A percentile compares a stretch with the other conserved stretches of the same genome.
These are phyloP conservation scores for Calosoma granatense DNA, from an alignment of 1,140 invertebrate species.

Conservation along the genomic window DNA sequence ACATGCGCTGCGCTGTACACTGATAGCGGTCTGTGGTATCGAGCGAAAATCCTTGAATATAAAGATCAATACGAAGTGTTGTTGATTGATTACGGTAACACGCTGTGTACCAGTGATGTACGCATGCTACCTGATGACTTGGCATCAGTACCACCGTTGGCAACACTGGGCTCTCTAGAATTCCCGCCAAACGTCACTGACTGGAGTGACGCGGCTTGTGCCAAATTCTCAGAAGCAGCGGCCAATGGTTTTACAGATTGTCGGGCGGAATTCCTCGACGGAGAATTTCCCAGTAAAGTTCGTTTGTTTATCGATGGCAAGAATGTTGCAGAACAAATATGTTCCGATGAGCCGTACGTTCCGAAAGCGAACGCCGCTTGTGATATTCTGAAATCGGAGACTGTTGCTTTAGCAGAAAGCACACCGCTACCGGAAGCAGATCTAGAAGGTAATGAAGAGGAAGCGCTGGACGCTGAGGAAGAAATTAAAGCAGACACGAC, in stretches of 20 bases:
- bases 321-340: background rate
- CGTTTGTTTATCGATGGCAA: conserved; percentile 8
- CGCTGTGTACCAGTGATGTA: conserved; percentile 41
- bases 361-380: background rate
- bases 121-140: conserved; percentile 46
- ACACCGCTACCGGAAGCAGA: background rate
- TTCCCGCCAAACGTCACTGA: conserved; percentile 51
- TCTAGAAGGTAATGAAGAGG: background rate
- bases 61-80: conserved; percentile 47
- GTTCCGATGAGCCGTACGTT: background rate
- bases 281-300: background rate
- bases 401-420: background rate
- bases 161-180: conserved; percentile 46
- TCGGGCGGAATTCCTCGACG: conserved; percentile 42
- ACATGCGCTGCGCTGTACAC: conserved; percentile 48
- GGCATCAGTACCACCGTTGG: conserved; percentile 41
- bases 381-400: background rate
- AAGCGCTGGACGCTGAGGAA: background rate
- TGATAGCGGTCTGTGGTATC: conserved; percentile 53
- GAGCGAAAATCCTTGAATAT: conserved; percentile 42
- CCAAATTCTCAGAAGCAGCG: conserved; percentile 39
- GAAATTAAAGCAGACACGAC: too few species aligned
- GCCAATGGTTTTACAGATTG: conserved; percentile 45
- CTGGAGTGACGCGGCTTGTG: conserved; percentile 43
- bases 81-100: conserved; percentile 61